Conservation (phyloP, 2,888 invertebrate genomes). For the Epinotia nisella region DNA sequence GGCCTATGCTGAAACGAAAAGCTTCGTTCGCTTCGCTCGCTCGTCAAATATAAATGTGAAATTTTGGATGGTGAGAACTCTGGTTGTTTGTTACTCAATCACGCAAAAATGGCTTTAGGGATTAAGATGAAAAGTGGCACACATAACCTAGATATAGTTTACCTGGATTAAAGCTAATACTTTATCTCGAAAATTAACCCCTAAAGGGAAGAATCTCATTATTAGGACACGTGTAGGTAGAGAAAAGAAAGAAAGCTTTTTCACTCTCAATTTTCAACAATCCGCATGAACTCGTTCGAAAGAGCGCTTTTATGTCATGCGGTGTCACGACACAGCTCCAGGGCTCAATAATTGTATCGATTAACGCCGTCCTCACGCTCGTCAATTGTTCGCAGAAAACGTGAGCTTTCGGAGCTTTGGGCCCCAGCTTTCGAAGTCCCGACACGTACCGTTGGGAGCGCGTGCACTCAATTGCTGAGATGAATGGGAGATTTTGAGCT, state of each 20-base stretch:
- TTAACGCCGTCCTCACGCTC: slow-evolving; percentile 30
- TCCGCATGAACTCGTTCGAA: background rate
- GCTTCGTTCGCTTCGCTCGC: too few species aligned
- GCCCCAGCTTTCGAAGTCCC: slow-evolving; percentile 15
- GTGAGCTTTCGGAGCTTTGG: slow-evolving; percentile 26
- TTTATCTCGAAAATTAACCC: too few species aligned
- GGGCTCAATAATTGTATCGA: slow-evolving; percentile 28
- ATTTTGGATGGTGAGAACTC: too few species aligned
- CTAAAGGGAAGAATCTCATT: too few species aligned
- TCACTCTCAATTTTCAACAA: slow-evolving; percentile 2
- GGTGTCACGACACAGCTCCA: slow-evolving; percentile 24
- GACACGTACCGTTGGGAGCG: slow-evolving; percentile 18
- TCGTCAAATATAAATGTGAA: too few species aligned
- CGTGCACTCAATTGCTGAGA: slow-evolving; percentile 24
- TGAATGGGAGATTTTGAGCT: slow-evolving; percentile 21
- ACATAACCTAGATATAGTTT: too few species aligned
- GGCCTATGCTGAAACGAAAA: too few species aligned
- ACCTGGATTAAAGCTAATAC: too few species aligned
- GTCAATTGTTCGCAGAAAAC: slow-evolving; percentile 26
- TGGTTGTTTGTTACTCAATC: too few species aligned
- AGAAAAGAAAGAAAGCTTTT: background rate
- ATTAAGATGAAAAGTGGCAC: too few species aligned
- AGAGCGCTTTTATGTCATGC: slow-evolving; percentile 26
- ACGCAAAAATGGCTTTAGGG: too few species aligned
- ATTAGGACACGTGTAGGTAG: too few species aligned